Percentiles rank a stretch among this genome's conserved stretches.
phyloP scores from a whole-genome alignment of 2,888 invertebrate species.

The Elegia similella region DNA sequence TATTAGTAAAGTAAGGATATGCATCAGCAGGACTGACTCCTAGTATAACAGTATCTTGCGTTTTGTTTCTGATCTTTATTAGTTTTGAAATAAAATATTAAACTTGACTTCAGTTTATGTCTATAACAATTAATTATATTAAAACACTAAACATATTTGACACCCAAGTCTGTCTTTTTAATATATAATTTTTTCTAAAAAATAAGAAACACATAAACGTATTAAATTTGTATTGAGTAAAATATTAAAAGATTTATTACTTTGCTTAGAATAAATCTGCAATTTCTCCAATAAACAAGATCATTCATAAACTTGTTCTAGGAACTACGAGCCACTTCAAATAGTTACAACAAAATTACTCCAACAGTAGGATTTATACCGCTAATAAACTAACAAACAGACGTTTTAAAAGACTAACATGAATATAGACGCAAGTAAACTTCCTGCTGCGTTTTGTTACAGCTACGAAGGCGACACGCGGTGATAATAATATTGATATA shows the following conservation, averaged over 20 bases:
- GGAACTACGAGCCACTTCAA: not conserved
- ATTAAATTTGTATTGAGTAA: not conserved
- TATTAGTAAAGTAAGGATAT: no score
- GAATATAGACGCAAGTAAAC: conserved; percentile 8
- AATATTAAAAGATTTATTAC: not conserved
- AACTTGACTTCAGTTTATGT: no score
- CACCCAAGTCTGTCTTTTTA: no score
- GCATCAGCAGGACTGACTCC: no score
- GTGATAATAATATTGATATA: conserved; percentile 12
- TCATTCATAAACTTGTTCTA: not conserved
- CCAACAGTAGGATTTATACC: conserved; percentile 7
- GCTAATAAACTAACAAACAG: conserved; percentile 11
- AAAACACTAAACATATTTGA: no score
- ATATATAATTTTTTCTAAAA: no score
- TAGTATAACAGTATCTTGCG: no score
- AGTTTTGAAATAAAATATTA: no score
- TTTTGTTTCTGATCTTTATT: no score
- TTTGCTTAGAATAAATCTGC: not conserved
- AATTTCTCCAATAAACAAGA: not conserved
- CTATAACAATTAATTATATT: no score
- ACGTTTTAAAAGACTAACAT: conserved; percentile 6
- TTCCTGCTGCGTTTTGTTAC: conserved; percentile 4
- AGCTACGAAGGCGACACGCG: conserved; percentile 7
- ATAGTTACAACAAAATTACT: conserved; percentile 6
- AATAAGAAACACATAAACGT: not conserved